Base-by-base conservation (phyloP, 2,888 invertebrate genomes). In the Chesias legatella region DNA sequence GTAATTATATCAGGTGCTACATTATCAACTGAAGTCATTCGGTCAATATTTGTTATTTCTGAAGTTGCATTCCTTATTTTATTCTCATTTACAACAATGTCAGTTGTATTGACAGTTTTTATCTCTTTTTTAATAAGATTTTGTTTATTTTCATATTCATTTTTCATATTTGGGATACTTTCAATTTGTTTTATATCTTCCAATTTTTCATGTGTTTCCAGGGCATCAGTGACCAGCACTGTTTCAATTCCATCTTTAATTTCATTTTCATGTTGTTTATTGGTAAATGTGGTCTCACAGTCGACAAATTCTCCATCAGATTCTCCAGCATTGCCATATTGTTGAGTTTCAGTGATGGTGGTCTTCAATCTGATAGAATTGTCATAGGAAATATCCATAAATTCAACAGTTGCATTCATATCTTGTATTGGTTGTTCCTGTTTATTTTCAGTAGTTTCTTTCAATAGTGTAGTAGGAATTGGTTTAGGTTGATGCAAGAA, bases 281-380 rank as follows among this genome's bases (percentile, higher is more conserved):
- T 77, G n/a, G 66, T 70, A 46, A 83, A 72, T 53, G 80, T 81
- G 34, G 82, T 76, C 63, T 86, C 86, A 66, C 86, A 86, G 48
- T 88, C 86, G 24, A 80, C 56, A 75, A 86, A 86, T 48, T 85
- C 85, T 59, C 71, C 59, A 48, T 86, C 86, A 3, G 85, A 84
- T 44, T 85, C 84, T 20, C 45, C 43, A 33, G 56, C 41, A 45
- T 42, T 43, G 13, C 25, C 47, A 43, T 51, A 58, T 10, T 42
- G 21, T 40, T 60, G 51, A 25, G 47, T 38, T 10, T 69, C 60
- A 10, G 64, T 63, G 10, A 70, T 51, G 33, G 70, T 72, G 50
- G 54, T 72, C 33, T 78, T 70, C 48, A 33, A 56, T 1, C 64
- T n/a, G 8, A 63, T 24, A 23, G 75, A 67, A 42, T 74, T 70